These are phyloP conservation scores for Ligdia adustata DNA, from an alignment of 2,888 invertebrate genomes.

Conservation along the genomic window DNA sequence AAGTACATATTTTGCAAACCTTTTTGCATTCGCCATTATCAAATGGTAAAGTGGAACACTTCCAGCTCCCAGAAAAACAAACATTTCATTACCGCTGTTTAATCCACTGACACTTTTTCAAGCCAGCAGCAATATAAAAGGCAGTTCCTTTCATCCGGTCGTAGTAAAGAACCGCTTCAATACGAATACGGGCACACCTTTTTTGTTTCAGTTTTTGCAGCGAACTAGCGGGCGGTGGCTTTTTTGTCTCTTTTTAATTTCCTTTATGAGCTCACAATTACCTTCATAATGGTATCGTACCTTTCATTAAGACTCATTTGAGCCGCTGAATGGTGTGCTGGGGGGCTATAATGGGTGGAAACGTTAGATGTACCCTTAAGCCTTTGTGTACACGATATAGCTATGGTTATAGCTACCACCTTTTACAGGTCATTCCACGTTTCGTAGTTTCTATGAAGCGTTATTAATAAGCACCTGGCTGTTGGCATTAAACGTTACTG, in stretches of 20 bases:
- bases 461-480: constrained; percentile 62
- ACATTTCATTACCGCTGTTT: constrained; percentile 24
- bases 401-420: constrained; percentile 52
- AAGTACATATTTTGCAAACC: too few relatives aligned
- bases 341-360: constrained; percentile 68
- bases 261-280: constrained; percentile 77
- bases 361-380: constrained; percentile 68
- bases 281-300: constrained; percentile 78
- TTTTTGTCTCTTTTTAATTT: constrained; percentile 77
- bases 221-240: constrained; percentile 42
- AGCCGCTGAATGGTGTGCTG: constrained; percentile 69
- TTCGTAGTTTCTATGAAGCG: constrained; percentile 55
- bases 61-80: constrained; percentile 20
- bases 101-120: constrained; percentile 23
- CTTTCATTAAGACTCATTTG: constrained; percentile 78
- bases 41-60: constrained; percentile 19
- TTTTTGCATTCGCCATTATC: constrained; percentile 5
- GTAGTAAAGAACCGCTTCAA: constrained; percentile 40
- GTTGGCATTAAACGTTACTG: constrained; percentile 46
- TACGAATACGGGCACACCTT: constrained; percentile 43
- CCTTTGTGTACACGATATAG: constrained; percentile 67
- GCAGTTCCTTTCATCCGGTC: constrained; percentile 43
- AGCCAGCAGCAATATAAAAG: constrained; percentile 25
- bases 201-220: constrained; percentile 51
- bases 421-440: constrained; percentile 64